These are phyloP conservation scores for Tympanuchus pallidicinctus DNA, from an alignment of 2,113 vertebrate genomes.

Conservation along the genomic window DNA sequence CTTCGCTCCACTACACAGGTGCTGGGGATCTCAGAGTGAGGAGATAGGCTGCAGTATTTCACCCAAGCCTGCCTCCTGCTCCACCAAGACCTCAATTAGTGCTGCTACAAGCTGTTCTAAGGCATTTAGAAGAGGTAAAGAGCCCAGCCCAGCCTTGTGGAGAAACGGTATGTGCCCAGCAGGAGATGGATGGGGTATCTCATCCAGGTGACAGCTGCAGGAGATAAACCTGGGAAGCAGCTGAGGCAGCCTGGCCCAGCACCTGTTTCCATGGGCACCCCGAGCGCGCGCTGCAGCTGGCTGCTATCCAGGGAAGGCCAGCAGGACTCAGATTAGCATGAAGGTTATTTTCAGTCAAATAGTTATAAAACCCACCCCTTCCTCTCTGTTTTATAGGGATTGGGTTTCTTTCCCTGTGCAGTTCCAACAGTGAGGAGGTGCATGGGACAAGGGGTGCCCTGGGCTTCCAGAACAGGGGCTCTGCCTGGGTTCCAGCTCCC, in stretches of 20 bases:
- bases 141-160: background rate
- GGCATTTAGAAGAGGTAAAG: background rate
- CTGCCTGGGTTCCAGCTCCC: background rate
- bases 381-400: conserved; percentile 31
- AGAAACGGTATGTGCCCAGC: background rate
- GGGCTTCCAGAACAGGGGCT: background rate
- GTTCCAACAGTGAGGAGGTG: background rate
- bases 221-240: background rate
- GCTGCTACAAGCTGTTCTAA: background rate
- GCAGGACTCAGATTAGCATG: conserved; percentile 48
- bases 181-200: background rate
- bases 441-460: accelerated
- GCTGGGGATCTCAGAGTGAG: accelerated
- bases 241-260: background rate
- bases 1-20: background rate
- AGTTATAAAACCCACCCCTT: conserved; percentile 29
- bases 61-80: background rate
- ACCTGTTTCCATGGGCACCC: background rate
- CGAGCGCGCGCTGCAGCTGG: background rate
- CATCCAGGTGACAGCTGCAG: accelerated
- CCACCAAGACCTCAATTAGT: background rate
- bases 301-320: background rate
- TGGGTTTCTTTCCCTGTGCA: conserved; percentile 27
- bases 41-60: background rate
- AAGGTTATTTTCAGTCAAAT: conserved; percentile 63